A percentile compares a stretch with the other conserved stretches of the same genome.
phyloP scores from a whole-genome alignment of 2,888 invertebrate species.

The Camptogramma bilineatum region DNA sequence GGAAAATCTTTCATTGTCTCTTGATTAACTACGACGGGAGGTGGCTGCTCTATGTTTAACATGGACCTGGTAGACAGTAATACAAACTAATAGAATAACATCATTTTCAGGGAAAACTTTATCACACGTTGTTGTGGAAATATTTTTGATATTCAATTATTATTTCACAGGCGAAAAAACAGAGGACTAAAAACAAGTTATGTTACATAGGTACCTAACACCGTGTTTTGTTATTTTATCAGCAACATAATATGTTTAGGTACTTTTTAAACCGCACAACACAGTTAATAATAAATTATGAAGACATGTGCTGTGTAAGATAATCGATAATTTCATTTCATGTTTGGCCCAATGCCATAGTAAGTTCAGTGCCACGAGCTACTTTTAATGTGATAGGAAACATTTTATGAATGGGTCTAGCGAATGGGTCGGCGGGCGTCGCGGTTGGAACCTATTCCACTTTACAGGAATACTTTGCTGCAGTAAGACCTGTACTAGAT shows the following conservation, averaged over 20 bases:
- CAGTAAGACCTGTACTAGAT: no score
- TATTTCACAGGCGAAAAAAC: no score
- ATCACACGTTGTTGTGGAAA: background rate
- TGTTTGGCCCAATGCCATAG: conserved; percentile 41
- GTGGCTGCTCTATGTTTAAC: conserved; percentile 81
- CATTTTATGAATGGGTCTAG: conserved; percentile 28
- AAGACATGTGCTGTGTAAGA: background rate
- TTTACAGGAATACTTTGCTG: conserved; percentile 8
- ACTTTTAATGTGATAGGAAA: conserved; percentile 37
- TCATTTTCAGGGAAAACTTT: background rate
- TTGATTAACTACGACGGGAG: conserved; percentile 64
- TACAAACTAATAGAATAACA: conserved; percentile 19
- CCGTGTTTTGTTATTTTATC: no score
- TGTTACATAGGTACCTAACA: no score
- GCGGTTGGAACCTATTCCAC: conserved; percentile 16
- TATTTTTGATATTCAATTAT: background rate
- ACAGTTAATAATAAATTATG: background rate
- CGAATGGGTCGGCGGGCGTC: conserved; percentile 30
- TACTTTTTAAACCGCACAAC: no score
- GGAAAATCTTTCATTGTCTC: conserved; percentile 67
- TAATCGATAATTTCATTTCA: conserved; percentile 36
- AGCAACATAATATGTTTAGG: no score
- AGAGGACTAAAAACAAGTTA: no score
- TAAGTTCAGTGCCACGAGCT: conserved; percentile 30
- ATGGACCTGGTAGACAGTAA: conserved; percentile 65